Conservation (phyloP, 2,888 invertebrate genomes). For the Laothoe populi region DNA sequence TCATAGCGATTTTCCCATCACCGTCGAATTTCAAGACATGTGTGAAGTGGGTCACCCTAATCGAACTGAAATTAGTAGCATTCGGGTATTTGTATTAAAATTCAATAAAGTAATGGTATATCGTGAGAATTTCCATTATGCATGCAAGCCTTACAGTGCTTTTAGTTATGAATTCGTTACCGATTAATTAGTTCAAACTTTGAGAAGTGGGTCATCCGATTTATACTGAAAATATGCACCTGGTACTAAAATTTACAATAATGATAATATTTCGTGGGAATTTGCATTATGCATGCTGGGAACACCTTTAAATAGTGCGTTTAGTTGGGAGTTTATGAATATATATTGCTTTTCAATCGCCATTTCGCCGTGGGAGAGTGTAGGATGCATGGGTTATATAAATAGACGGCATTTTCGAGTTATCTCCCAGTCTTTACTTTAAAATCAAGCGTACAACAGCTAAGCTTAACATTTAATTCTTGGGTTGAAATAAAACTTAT, state of each 20-base stretch:
- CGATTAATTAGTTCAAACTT: too few species aligned
- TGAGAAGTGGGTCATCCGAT: too few species aligned
- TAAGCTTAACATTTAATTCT: too few species aligned
- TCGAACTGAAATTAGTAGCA: background rate
- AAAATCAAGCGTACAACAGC: background rate
- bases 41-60: background rate
- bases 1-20: background rate
- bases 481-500: too few species aligned
- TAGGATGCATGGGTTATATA: background rate
- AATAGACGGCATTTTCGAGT: background rate
- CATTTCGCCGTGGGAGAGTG: background rate
- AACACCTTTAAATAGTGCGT: background rate
- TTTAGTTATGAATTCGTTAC: too few species aligned
- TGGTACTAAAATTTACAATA: too few species aligned
- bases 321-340: background rate
- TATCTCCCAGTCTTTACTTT: background rate
- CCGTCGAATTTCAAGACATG: background rate
- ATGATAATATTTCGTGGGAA: background rate
- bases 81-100: background rate
- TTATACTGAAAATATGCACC: too few species aligned
- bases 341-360: background rate
- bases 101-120: background rate
- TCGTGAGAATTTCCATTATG: background rate
- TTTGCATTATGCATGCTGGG: background rate
- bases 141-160: too few species aligned